A percentile compares a stretch with the other conserved stretches of the same genome.
Conservation (phyloP, 1,140 invertebrate genomes). For the Leptinotarsa defecta region DNA sequence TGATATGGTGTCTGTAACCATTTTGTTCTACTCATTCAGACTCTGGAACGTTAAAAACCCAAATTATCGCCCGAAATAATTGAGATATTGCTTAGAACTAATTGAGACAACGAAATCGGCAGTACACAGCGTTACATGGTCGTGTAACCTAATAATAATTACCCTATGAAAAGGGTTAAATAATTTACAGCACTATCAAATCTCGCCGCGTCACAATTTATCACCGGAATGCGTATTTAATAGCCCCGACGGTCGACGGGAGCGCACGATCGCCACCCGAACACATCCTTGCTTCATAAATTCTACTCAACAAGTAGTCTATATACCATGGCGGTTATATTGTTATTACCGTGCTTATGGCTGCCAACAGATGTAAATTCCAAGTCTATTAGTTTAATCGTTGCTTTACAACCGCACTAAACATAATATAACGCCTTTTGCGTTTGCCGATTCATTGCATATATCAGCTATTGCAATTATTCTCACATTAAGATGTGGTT, state of each 20-base stretch:
- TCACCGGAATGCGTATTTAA: slow-evolving; percentile 58
- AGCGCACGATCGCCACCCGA: slow-evolving; percentile 45
- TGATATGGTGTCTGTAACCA: too few relatives aligned
- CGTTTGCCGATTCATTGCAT: slow-evolving; percentile 11
- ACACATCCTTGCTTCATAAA: slow-evolving; percentile 54
- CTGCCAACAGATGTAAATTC: slow-evolving; percentile 57
- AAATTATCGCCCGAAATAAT: too few relatives aligned
- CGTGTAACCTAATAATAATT: slow-evolving; percentile 55
- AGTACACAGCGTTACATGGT: slow-evolving; percentile 40
- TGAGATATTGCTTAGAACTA: slow-evolving; percentile 24
- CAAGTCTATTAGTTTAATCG: slow-evolving; percentile 56
- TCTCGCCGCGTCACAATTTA: slow-evolving; percentile 57
- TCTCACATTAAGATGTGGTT: slow-evolving; percentile 5
- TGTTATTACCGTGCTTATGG: slow-evolving; percentile 58
- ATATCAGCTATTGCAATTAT: slow-evolving; percentile 2
- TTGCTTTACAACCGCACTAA: slow-evolving; percentile 54
- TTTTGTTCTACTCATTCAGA: too few relatives aligned
- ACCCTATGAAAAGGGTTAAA: slow-evolving; percentile 56
- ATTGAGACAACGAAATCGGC: slow-evolving; percentile 49
- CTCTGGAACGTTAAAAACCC: too few relatives aligned
- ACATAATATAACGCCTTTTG: slow-evolving; percentile 34
- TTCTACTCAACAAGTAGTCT: slow-evolving; percentile 58
- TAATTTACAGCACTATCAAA: slow-evolving; percentile 58
- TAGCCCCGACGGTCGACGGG: slow-evolving; percentile 49
- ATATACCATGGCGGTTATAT: slow-evolving; percentile 57